Base-by-base conservation (phyloP, 2,113 vertebrate genomes). In the Dromiciops gliroides region DNA sequence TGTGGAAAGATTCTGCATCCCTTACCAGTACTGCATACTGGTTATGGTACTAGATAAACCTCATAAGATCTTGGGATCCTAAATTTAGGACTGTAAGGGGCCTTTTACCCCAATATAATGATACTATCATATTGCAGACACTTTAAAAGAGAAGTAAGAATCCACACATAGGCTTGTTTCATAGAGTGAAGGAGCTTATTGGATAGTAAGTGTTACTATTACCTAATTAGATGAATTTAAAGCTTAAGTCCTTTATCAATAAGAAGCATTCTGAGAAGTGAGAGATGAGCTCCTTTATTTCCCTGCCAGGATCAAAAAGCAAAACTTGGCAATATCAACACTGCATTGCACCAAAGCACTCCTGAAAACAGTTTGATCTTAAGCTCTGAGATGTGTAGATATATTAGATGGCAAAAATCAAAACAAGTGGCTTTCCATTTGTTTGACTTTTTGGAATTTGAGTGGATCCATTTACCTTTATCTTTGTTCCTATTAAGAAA, bases 401-500 rank as follows among this genome's bases (percentile, higher is more conserved):
- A 26, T 14, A 48, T 50, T 89, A 49, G 60, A 44, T 47, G 47
- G 24, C 28, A 50, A 96, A 49, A 49, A 12, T 89, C 44, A 89
- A 94, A 47, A 31, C 60, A 48, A 94, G 4, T 47, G 47, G 48
- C 26, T 11, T 95, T 94, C 89, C 23, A 9, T 91, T 89, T 95
- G 60, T 49, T 92, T 91, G 56, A 9, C 60, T 92, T 53, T 37
- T 51, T 12, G 25, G 28, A 48, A 93, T 88, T n/a, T 92, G 90
- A 83, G 50, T 89, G 8, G 26, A 48, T 83, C 23, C 1, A 8
- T 53, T 90, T 56, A 44, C 19, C 50, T 8, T 51, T 83, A 88
- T 47, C 50, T 88, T 92, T 92, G 88, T 51, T 96, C 37, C 92
- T 91, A 31, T 48, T 90, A 53, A 51, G 56, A 95, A 67, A 96